Evolutionary conservation across 1,140 invertebrate species (phyloP).

Genomic region (Lordiphosa mommai): DNA sequence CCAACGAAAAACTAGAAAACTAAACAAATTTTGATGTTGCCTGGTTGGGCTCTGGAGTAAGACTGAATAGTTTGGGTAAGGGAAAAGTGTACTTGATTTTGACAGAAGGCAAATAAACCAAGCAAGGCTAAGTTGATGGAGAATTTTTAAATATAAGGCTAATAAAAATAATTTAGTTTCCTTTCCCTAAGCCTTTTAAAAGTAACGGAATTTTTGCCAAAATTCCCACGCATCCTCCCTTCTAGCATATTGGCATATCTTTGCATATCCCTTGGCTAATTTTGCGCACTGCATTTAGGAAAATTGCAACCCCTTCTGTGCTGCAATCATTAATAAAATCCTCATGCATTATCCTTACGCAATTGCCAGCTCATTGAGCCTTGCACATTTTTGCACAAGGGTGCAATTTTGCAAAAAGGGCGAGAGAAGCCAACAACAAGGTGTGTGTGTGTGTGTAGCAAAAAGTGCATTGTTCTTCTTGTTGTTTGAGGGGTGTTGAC

Average conservation of each 20-base stretch:
- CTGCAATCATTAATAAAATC: conserved; percentile 22
- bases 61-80: conserved; percentile 2
- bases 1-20: conserved; percentile 6
- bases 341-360: conserved; percentile 37
- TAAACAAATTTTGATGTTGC: conserved; percentile 22
- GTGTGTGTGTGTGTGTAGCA: not conserved
- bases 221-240: not conserved
- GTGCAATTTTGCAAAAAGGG: conserved; percentile 17
- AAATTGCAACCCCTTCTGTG: conserved; percentile 25
- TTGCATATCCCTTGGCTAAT: conserved; percentile 15
- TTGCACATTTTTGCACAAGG: conserved; percentile 24
- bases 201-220: not conserved
- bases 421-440: not conserved
- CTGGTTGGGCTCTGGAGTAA: not conserved
- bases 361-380: conserved; percentile 33
- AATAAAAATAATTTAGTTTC: no score
- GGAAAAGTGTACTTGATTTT: not conserved
- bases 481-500: no score
- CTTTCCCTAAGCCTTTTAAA: not conserved
- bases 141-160: not conserved
- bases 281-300: conserved; percentile 9
- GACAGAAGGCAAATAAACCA: not conserved
- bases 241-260: not conserved
- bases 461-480: no score
- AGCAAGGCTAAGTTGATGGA: conserved; percentile 18